These are phyloP conservation scores for Brachionus manjavacas DNA, from an alignment of 1,140 invertebrate species.

Conservation along the genomic window DNA sequence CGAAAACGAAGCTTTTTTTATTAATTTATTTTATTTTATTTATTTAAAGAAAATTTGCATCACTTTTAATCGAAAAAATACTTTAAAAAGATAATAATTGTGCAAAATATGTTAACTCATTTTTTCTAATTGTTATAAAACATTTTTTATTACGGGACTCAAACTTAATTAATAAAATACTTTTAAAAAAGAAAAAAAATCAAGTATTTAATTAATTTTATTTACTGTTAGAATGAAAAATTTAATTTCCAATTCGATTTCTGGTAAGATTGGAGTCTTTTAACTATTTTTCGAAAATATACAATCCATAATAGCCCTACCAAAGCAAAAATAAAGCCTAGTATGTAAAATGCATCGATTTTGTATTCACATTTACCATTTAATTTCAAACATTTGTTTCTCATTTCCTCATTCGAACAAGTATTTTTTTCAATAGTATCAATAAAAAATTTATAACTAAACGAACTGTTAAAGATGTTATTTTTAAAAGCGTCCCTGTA, in stretches of 20 bases:
- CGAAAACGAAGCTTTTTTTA: too few relatives aligned
- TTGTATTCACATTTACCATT: neutral
- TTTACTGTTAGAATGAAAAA: neutral
- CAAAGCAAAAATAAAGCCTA: neutral
- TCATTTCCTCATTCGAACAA: neutral
- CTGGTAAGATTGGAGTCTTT: neutral
- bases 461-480: neutral
- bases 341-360: neutral
- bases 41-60: too few relatives aligned
- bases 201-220: neutral
- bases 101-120: too few relatives aligned
- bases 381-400: neutral
- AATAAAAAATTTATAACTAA: neutral
- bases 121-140: too few relatives aligned
- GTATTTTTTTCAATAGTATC: neutral
- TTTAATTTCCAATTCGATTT: conserved; percentile 2
- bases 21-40: too few relatives aligned
- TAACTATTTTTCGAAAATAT: neutral
- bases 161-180: too few relatives aligned
- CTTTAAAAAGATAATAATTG: too few relatives aligned
- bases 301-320: neutral
- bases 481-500: neutral
- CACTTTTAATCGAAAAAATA: too few relatives aligned
- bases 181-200: neutral
- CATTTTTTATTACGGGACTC: too few relatives aligned